Conservation (phyloP, 2,888 invertebrate genomes). For the Dione juno region DNA sequence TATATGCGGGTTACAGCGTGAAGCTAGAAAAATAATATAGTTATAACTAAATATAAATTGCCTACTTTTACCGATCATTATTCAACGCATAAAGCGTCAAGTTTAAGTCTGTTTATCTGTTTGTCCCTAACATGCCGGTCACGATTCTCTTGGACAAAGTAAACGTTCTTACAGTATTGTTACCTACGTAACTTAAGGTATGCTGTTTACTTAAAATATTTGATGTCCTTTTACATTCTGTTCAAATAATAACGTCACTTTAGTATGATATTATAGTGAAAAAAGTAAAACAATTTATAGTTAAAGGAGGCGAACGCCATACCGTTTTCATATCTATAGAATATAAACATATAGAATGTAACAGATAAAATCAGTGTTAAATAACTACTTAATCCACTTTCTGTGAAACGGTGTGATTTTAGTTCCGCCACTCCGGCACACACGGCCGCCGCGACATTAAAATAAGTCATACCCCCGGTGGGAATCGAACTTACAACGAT, state of each 20-base stretch:
- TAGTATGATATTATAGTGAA: neutral
- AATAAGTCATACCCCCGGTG: no score
- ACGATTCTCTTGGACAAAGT: slow-evolving; percentile 39
- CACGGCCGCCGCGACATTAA: no score
- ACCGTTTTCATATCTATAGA: neutral
- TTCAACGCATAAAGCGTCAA: slow-evolving; percentile 24
- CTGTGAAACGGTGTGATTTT: no score
- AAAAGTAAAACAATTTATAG: neutral
- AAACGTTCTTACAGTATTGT: slow-evolving; percentile 38
- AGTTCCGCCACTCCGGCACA: no score
- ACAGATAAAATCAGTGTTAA: no score
- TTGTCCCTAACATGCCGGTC: slow-evolving; percentile 39
- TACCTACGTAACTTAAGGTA: slow-evolving; percentile 33
- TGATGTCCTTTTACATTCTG: slow-evolving; percentile 20
- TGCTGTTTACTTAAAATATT: slow-evolving; percentile 33
- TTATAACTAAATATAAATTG: neutral
- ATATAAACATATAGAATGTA: no score
- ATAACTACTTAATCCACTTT: no score
- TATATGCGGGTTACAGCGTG: no score
- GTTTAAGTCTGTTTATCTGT: slow-evolving; percentile 36
- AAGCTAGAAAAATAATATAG: neutral
- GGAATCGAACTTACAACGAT: no score
- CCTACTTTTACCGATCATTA: slow-evolving; percentile 28
- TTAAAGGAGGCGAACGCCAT: neutral
- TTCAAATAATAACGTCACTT: slow-evolving; percentile 6